A percentile compares a stretch with the other conserved stretches of the same genome.
Evolutionary conservation across 2,888 invertebrate species (phyloP).

Genomic region (Philhelius pedissequus): DNA sequence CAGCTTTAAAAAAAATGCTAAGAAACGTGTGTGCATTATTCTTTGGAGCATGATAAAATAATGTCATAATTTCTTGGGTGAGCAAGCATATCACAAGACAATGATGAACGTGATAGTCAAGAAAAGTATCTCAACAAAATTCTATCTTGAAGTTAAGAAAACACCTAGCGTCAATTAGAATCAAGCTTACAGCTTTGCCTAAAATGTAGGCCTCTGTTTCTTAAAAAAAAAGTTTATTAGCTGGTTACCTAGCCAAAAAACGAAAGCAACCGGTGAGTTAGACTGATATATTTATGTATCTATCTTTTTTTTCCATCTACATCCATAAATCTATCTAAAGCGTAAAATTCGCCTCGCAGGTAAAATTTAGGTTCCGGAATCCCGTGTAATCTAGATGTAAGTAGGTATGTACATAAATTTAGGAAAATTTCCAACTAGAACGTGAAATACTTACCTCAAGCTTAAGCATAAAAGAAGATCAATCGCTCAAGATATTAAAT

Average conservation of each 20-base stretch:
- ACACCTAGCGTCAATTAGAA: conserved; percentile 35
- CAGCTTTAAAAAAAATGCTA: neutral
- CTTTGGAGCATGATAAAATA: conserved; percentile 8
- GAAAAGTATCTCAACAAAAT: conserved; percentile 31
- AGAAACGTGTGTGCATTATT: conserved; percentile 13
- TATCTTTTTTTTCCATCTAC: neutral
- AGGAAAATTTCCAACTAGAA: neutral
- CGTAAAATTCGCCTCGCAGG: conserved; percentile 21
- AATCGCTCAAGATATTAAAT: conserved; percentile 31
- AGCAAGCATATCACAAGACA: conserved; percentile 29
- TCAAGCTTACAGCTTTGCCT: conserved; percentile 11
- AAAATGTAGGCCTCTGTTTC: neutral
- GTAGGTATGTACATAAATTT: too few relatives aligned
- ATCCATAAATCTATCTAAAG: conserved; percentile 40
- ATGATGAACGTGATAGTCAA: conserved; percentile 8
- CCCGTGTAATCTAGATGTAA: neutral
- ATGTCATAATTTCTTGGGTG: conserved; percentile 6
- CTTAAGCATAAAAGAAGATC: conserved; percentile 12
- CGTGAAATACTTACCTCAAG: conserved; percentile 23
- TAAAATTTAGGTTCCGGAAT: conserved; percentile 1
- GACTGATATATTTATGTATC: neutral
- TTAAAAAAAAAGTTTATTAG: neutral
- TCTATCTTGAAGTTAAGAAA: neutral
- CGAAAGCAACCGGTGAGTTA: neutral
- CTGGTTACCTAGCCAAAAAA: neutral